Conservation (phyloP, 2,888 invertebrate species). For the Epinotia bilunana region DNA sequence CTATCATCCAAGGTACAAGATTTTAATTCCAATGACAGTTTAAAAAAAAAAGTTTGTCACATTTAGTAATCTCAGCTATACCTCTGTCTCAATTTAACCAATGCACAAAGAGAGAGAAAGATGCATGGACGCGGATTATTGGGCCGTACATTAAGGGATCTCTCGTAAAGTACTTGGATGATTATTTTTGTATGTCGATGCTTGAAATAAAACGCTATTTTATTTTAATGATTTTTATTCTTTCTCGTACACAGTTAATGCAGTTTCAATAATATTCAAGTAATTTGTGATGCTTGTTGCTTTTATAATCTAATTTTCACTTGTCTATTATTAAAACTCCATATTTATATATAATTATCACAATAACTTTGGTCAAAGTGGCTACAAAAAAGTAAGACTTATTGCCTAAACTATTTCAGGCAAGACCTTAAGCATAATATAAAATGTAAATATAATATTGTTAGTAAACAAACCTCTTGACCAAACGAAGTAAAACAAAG, state of each 20-base stretch:
- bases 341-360: slow-evolving; percentile 20
- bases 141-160: too few relatives aligned
- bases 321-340: slow-evolving; percentile 7
- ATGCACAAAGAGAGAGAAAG: too few relatives aligned
- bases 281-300: slow-evolving; percentile 17
- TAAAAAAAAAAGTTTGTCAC: too few relatives aligned
- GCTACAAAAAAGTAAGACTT: slow-evolving; percentile 33
- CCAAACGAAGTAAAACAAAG: not conserved
- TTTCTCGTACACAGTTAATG: slow-evolving; percentile 20
- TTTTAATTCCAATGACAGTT: too few relatives aligned
- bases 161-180: not conserved
- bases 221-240: slow-evolving; percentile 32
- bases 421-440: slow-evolving; percentile 33
- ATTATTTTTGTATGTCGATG: slow-evolving; percentile 27
- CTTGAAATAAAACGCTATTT: slow-evolving; percentile 38
- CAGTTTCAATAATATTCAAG: slow-evolving; percentile 15
- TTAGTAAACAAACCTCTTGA: not conserved
- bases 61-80: too few relatives aligned
- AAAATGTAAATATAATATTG: not conserved
- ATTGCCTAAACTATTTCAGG: slow-evolving; percentile 22
- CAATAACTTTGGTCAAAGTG: slow-evolving; percentile 36
- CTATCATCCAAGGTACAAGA: too few relatives aligned
- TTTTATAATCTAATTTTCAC: not conserved
- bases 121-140: too few relatives aligned
- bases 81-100: too few relatives aligned